Percentiles rank a stretch among this genome's conserved stretches.
These are phyloP conservation scores for Leptopterna dolabrata DNA, from an alignment of 2,888 invertebrate genomes.

Conservation along the genomic window DNA sequence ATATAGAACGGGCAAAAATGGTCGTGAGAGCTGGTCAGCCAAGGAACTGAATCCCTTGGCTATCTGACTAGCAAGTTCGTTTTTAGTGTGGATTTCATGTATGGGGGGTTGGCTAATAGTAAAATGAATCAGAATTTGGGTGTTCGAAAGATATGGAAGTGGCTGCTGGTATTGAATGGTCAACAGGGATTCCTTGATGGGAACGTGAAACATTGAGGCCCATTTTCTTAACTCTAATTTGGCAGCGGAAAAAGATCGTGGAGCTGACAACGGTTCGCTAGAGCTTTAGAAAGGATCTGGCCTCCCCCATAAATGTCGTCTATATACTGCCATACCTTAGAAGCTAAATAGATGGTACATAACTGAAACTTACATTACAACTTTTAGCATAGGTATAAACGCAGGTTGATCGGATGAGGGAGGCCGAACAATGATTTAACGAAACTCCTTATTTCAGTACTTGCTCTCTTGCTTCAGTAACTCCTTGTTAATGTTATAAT, in stretches of 20 bases:
- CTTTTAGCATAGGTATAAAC: neutral
- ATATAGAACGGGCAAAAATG: neutral
- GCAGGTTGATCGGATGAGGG: neutral
- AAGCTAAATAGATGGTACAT: too few species aligned
- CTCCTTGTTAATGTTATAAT: too few species aligned
- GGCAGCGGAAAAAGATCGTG: neutral
- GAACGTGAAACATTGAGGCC: neutral
- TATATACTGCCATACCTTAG: neutral
- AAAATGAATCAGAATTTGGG: neutral
- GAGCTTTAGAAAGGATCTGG: neutral
- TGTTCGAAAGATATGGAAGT: neutral
- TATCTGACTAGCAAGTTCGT: neutral
- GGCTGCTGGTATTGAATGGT: neutral
- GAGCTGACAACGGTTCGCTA: neutral
- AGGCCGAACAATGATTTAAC: conserved; percentile 23
- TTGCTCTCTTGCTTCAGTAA: too few species aligned
- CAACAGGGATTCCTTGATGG: neutral
- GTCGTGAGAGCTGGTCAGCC: neutral
- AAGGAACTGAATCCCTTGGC: neutral
- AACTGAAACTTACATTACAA: neutral
- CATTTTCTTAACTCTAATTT: neutral
- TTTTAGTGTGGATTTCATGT: neutral
- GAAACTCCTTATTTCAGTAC: too few species aligned
- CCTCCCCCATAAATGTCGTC: neutral
- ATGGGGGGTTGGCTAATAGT: neutral